Evolutionary conservation across 2,888 invertebrate genomes (phyloP).

Genomic region (Nycteola revayana): DNA sequence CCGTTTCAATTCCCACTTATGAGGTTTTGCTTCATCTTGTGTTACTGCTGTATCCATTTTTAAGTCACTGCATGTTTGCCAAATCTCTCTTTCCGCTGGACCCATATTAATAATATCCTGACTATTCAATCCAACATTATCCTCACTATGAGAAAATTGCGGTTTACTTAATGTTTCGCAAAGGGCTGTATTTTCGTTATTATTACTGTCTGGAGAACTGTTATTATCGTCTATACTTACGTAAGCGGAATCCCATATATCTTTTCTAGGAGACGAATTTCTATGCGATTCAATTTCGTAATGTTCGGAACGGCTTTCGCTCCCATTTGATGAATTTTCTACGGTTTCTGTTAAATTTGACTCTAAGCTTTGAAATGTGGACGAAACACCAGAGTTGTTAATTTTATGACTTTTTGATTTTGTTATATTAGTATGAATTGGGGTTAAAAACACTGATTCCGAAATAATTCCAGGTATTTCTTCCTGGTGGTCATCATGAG

Average conservation of each 20-base stretch:
- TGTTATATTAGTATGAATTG: constrained; percentile 31
- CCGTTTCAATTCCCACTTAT: constrained; percentile 54
- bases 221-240: constrained; percentile 78
- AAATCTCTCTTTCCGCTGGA: constrained; percentile 73
- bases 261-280: constrained; percentile 60
- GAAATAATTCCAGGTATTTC: constrained; percentile 17
- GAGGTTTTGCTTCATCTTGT: constrained; percentile 46
- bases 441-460: constrained; percentile 37
- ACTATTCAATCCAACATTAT: constrained; percentile 34
- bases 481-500: constrained; percentile 15
- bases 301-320: constrained; percentile 38
- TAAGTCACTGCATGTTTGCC: constrained; percentile 59
- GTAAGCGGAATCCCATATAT: constrained; percentile 79
- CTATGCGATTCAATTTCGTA: constrained; percentile 37
- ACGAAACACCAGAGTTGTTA: constrained; percentile 33
- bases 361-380: constrained; percentile 58
- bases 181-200: constrained; percentile 51
- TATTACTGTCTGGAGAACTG: constrained; percentile 67
- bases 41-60: constrained; percentile 37
- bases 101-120: constrained; percentile 63
- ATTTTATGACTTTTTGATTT: constrained; percentile 25
- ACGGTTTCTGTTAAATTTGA: constrained; percentile 46
- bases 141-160: constrained; percentile 42
- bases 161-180: constrained; percentile 48
- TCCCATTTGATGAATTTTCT: constrained; percentile 41